Evolutionary conservation across 2,113 vertebrate genomes (phyloP).

Genomic region (Prochilodus magdalenae): DNA sequence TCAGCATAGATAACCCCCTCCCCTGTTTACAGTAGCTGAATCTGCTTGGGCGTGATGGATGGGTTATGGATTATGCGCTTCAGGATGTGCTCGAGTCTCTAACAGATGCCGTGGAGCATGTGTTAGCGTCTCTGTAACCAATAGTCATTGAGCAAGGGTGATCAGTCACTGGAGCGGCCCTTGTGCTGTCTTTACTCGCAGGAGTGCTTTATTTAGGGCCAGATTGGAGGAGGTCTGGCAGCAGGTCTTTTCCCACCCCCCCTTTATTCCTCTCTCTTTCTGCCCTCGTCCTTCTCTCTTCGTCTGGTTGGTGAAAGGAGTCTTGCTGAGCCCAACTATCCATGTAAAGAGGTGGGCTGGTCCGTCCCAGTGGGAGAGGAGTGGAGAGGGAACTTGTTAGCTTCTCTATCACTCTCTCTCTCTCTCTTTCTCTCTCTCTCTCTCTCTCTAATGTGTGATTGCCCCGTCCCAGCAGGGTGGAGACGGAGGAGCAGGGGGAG

Average conservation of each 20-base stretch:
- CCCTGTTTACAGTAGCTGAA: slow-evolving; percentile 25
- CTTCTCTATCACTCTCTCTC: slow-evolving; percentile 14
- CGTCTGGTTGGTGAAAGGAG: slow-evolving; percentile 75
- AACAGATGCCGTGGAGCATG: slow-evolving; percentile 45
- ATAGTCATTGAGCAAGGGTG: slow-evolving; percentile 38
- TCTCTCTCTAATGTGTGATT: slow-evolving; percentile 60
- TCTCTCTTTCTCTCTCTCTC: slow-evolving; percentile 9
- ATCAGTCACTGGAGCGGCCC: slow-evolving; percentile 44
- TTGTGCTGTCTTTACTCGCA: not conserved
- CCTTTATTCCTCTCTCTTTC: slow-evolving; percentile 20
- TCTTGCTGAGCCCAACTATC: slow-evolving; percentile 91
- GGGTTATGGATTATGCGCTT: slow-evolving; percentile 30
- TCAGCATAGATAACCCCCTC: slow-evolving; percentile 18
- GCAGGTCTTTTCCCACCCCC: slow-evolving; percentile 58
- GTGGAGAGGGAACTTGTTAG: slow-evolving; percentile 64
- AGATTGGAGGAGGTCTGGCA: slow-evolving; percentile 52
- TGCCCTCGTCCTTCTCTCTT: slow-evolving; percentile 7
- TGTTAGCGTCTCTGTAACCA: slow-evolving; percentile 27
- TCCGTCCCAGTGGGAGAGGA: slow-evolving; percentile 78
- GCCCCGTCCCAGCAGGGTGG: slow-evolving; percentile 71
- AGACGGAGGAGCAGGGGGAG: slow-evolving; percentile 54
- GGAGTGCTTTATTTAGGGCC: slow-evolving; percentile 18
- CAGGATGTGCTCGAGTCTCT: slow-evolving; percentile 30
- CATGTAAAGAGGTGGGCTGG: slow-evolving; percentile 90
- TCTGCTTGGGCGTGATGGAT: slow-evolving; percentile 16